These are phyloP conservation scores for Folsomia manolachei DNA, from an alignment of 2,888 invertebrate genomes.

Conservation along the genomic window DNA sequence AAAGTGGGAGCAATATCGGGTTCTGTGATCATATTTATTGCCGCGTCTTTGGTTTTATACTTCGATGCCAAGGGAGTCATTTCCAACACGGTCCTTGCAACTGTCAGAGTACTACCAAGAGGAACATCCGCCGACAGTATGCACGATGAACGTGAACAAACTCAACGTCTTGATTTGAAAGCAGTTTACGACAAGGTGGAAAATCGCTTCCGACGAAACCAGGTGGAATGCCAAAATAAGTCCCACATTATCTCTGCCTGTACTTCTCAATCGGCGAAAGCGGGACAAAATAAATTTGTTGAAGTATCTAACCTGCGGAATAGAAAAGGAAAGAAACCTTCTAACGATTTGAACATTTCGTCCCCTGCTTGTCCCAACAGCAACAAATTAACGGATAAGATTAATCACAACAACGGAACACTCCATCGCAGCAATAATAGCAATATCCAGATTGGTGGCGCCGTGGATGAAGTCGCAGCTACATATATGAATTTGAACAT, in stretches of 20 bases:
- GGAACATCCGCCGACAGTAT: slow-evolving; percentile 39
- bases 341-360: neutral
- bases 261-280: neutral
- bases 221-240: slow-evolving; percentile 20
- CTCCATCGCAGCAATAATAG: neutral
- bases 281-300: neutral
- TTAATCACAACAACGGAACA: neutral
- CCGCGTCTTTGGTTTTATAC: slow-evolving; percentile 60
- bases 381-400: slow-evolving; percentile 13
- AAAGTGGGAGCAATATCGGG: slow-evolving; percentile 65
- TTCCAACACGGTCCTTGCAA: slow-evolving; percentile 47
- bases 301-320: neutral
- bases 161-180: slow-evolving; percentile 49
- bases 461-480: neutral
- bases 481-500: neutral
- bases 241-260: too few species aligned
- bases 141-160: slow-evolving; percentile 38
- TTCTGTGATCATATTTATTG: slow-evolving; percentile 63
- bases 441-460: neutral
- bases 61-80: slow-evolving; percentile 49
- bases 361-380: slow-evolving; percentile 6
- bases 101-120: slow-evolving; percentile 47
- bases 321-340: slow-evolving; percentile 4
- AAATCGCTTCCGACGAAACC: slow-evolving; percentile 48
- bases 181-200: slow-evolving; percentile 50